Base-by-base conservation (phyloP, 1,140 invertebrate species). In the Mya arenaria region DNA sequence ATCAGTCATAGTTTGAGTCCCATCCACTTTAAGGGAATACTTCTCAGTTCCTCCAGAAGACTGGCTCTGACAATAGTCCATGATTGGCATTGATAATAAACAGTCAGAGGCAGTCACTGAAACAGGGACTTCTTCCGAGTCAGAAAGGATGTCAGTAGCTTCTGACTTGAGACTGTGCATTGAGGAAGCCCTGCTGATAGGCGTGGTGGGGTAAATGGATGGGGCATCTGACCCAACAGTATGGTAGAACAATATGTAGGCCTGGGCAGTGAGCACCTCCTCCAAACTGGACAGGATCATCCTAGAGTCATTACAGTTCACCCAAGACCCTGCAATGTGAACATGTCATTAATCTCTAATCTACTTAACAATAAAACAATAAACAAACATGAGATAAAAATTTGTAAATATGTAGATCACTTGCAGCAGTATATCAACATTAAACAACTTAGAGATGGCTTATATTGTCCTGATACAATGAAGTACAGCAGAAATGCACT, bases 191-290 rank as follows among this genome's bases (percentile, higher is more conserved):
- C 39, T 52, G 44, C 66, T 73, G 17, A 25, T n/a, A n/a, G n/a
- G n/a, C 25, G 48, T 25, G 19, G 25, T n/a, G 25, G 48, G 48
- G 19, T 55, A 19, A 4, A 4, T 25, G 19, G 19, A 19, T 8
- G 10, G 4, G 5, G 25, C 25, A 25, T 55, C 48, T 4, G n/a
- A n/a, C n/a, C n/a, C 44, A 25, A 52, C n/a, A 25, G 28, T n/a
- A 23, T 84, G 86, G 77, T 90, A 91, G 75, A 91, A 83, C 25
- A 91, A 72, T 63, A 91, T 91, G 73, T 91, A 91, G 4, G 89
- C 90, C 78, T 91, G 90, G 41, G 86, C 85, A 41, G 79, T 83
- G 3, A 84, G 80, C 13, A 91, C 90, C 19, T 90, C 88, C 23
- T 88, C 82, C n/a, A 87, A 17, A 0, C 71, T 48, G 32, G 78